phyloP scores from a whole-genome alignment of 2,888 invertebrate species.

The Augochlorella aurata region DNA sequence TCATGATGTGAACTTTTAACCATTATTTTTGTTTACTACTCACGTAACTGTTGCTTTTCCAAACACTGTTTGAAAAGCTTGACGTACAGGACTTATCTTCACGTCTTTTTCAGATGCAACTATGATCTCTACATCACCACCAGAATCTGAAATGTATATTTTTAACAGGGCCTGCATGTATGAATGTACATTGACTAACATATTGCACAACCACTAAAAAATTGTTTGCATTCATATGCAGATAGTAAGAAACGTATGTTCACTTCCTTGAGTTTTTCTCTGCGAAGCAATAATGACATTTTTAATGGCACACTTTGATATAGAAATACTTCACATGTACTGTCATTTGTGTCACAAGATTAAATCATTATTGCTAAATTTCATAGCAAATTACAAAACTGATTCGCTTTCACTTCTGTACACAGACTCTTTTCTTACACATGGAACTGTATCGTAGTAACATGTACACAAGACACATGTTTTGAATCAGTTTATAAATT shows the following conservation, averaged over 20 bases:
- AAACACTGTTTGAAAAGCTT: conserved; percentile 91
- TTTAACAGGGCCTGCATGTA: conserved; percentile 66
- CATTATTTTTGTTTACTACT: conserved; percentile 72
- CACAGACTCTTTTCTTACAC: neutral
- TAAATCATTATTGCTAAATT: conserved; percentile 11
- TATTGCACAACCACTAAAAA: conserved; percentile 29
- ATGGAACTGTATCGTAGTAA: neutral
- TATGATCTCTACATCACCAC: conserved; percentile 89
- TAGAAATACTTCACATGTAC: neutral
- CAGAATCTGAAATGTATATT: conserved; percentile 85
- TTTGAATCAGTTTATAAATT: neutral
- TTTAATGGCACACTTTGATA: neutral
- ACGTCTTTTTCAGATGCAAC: conserved; percentile 91
- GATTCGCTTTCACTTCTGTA: neutral
- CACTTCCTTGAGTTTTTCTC: conserved; percentile 13
- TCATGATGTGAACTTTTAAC: neutral
- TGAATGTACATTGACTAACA: conserved; percentile 64
- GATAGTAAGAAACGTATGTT: neutral
- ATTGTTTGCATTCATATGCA: conserved; percentile 15
- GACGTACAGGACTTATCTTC: conserved; percentile 89
- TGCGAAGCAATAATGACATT: neutral
- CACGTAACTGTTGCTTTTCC: conserved; percentile 91
- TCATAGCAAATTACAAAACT: conserved; percentile 9
- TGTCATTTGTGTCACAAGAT: neutral
- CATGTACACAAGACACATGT: neutral